Conservation (phyloP, 2,797 vertebrate genomes). For the Cynopterus sphinx region DNA sequence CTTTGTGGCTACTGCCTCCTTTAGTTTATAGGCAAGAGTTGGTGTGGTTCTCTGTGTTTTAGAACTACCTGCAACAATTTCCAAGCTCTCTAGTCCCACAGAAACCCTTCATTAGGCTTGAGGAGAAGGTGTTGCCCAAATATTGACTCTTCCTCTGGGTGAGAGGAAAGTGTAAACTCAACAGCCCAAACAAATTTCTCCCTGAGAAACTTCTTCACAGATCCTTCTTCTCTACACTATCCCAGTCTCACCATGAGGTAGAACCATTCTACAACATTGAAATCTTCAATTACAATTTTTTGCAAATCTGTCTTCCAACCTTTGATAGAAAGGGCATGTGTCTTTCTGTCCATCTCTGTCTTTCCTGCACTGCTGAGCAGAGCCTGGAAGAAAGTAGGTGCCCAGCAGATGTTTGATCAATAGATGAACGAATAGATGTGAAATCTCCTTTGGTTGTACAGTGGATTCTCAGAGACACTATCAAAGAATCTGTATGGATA, state of each 20-base stretch:
- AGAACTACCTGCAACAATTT: neutral
- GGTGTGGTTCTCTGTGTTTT: neutral
- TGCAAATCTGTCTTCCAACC: neutral
- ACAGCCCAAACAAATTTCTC: neutral
- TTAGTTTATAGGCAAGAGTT: neutral
- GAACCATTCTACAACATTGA: neutral
- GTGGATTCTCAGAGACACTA: slow-evolving; percentile 2
- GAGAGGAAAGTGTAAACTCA: neutral
- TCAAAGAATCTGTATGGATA: neutral
- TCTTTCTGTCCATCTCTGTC: neutral
- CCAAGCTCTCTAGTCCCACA: neutral
- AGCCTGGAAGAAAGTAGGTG: neutral
- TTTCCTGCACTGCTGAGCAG: neutral
- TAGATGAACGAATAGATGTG: neutral
- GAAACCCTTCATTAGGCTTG: neutral
- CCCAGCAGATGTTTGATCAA: neutral
- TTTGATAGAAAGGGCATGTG: neutral
- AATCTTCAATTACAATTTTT: neutral
- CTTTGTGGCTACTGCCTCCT: neutral
- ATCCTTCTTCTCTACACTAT: neutral
- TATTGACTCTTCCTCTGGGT: neutral
- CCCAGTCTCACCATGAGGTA: neutral
- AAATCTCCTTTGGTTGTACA: neutral
- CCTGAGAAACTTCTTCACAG: neutral
- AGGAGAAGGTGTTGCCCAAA: neutral